A percentile compares a stretch with the other conserved stretches of the same genome.
These are phyloP conservation scores for Acronicta alni DNA, from an alignment of 2,888 invertebrate species.

Conservation along the genomic window DNA sequence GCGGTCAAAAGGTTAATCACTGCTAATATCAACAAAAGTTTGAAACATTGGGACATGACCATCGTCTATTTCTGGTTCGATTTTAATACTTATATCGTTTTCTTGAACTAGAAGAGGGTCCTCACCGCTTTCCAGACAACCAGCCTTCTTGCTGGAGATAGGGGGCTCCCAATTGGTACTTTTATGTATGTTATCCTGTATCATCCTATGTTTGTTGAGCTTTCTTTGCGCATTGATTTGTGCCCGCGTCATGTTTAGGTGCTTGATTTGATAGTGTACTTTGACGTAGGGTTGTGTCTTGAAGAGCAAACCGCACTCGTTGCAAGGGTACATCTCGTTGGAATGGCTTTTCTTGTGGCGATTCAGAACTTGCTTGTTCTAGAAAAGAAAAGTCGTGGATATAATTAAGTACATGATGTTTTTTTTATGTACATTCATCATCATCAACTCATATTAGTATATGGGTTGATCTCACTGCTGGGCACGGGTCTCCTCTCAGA, in stretches of 20 bases:
- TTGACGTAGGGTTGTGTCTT: slow-evolving; percentile 71
- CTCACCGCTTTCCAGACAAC: neutral
- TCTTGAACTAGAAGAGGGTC: slow-evolving; percentile 45
- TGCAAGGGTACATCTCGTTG: slow-evolving; percentile 68
- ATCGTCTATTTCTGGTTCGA: slow-evolving; percentile 16
- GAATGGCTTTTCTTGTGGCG: slow-evolving; percentile 68
- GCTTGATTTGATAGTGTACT: slow-evolving; percentile 67
- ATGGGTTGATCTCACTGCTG: too few relatives aligned
- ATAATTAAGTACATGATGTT: too few relatives aligned
- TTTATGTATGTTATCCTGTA: slow-evolving; percentile 35
- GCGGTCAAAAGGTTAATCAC: slow-evolving; percentile 13
- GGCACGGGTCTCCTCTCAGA: too few relatives aligned
- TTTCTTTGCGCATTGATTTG: slow-evolving; percentile 62
- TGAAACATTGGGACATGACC: slow-evolving; percentile 40
- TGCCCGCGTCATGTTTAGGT: slow-evolving; percentile 68
- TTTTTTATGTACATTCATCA: too few relatives aligned
- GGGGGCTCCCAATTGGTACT: slow-evolving; percentile 35
- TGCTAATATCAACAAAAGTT: slow-evolving; percentile 40
- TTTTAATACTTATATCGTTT: slow-evolving; percentile 19
- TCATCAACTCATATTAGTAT: too few relatives aligned
- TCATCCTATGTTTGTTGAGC: slow-evolving; percentile 38
- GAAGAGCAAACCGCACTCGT: slow-evolving; percentile 68
- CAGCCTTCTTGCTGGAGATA: slow-evolving; percentile 2
- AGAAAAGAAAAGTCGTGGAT: slow-evolving; percentile 11
- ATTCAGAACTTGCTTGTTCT: slow-evolving; percentile 70